These are phyloP conservation scores for Diuraphis noxia DNA, from an alignment of 1,140 invertebrate species.

Conservation along the genomic window DNA sequence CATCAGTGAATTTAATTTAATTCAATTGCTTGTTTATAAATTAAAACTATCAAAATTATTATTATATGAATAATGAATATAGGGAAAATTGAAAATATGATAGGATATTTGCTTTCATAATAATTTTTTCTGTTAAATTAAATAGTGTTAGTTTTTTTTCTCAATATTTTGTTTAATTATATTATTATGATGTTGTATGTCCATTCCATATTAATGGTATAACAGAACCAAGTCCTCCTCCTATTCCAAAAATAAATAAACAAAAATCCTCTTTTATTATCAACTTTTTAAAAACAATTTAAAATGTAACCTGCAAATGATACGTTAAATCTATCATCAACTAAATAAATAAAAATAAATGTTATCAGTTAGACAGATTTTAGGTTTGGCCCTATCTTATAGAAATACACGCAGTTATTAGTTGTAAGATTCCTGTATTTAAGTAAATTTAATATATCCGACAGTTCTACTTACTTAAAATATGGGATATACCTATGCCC, in stretches of 20 bases:
- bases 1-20: not conserved
- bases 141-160: not conserved
- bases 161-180: not conserved
- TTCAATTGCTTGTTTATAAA: not conserved
- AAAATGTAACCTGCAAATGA: no score
- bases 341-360: not conserved
- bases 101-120: not conserved
- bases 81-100: not conserved
- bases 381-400: no score
- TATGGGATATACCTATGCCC: no score
- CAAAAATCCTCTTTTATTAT: not conserved
- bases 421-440: not conserved
- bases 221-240: not conserved
- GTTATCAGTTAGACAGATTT: not conserved
- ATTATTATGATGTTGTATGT: not conserved
- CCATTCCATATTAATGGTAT: not conserved
- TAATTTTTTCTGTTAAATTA: not conserved
- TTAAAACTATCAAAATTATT: not conserved
- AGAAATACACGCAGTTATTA: not conserved
- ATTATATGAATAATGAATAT: not conserved
- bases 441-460: not conserved
- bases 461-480: not conserved
- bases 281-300: no score
- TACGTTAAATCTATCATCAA: not conserved
- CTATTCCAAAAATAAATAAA: not conserved